These are phyloP conservation scores for Drosophila anomalata DNA, from an alignment of 2,888 invertebrate species.

Conservation along the genomic window DNA sequence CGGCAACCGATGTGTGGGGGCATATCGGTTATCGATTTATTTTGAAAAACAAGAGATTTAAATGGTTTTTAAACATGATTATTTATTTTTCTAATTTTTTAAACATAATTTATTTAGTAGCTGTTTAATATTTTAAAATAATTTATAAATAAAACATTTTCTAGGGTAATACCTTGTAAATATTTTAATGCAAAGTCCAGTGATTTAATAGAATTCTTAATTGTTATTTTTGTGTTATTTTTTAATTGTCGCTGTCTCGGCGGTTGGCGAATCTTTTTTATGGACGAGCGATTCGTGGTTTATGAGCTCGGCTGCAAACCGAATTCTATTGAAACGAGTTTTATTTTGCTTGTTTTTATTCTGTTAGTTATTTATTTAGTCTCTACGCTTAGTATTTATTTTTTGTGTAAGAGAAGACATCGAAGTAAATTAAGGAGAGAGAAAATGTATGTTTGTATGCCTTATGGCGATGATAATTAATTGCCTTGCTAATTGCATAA, in stretches of 20 bases:
- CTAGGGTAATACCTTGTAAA: background rate
- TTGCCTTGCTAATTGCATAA: constrained; percentile 61
- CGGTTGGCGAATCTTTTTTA: constrained; percentile 46
- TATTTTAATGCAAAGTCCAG: background rate
- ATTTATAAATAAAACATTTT: background rate
- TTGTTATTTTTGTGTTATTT: constrained; percentile 49
- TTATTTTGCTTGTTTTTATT: background rate
- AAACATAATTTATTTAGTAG: background rate
- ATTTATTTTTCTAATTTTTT: too few relatives aligned
- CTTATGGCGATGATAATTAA: constrained; percentile 65
- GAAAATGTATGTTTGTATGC: constrained; percentile 26
- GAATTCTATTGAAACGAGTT: constrained; percentile 41
- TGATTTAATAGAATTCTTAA: constrained; percentile 16
- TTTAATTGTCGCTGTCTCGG: constrained; percentile 48
- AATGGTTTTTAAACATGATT: background rate
- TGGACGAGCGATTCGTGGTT: constrained; percentile 63
- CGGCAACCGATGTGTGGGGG: background rate
- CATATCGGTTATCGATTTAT: background rate
- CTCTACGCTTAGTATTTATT: background rate
- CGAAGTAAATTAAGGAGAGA: constrained; percentile 17
- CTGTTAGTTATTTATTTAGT: background rate
- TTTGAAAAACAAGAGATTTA: too few relatives aligned
- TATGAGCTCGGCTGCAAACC: constrained; percentile 51
- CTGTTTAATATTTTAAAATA: too few relatives aligned
- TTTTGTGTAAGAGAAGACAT: constrained; percentile 7